These are phyloP conservation scores for Cryptotis parvus DNA, from an alignment of 2,113 vertebrate genomes.

Conservation along the genomic window DNA sequence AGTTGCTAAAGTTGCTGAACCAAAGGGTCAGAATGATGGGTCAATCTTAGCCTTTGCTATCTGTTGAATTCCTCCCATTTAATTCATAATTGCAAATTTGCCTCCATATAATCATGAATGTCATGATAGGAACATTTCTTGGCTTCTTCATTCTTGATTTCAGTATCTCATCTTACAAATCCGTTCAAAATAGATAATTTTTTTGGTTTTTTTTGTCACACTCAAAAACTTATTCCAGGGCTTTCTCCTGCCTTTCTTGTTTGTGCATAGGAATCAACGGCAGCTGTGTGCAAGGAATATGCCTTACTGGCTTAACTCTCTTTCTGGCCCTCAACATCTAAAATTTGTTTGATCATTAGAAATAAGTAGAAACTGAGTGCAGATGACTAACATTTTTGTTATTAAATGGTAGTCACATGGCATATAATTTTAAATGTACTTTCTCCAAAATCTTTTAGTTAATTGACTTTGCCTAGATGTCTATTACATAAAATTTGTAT, in stretches of 20 bases:
- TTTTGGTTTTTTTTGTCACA: background rate
- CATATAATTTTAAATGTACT: conserved; percentile 24
- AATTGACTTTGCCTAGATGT: conserved; percentile 15
- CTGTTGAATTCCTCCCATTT: conserved; percentile 3
- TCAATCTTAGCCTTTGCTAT: background rate
- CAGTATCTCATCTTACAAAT: conserved; percentile 10
- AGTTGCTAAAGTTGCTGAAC: background rate
- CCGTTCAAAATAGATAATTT: background rate
- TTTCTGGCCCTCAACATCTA: background rate
- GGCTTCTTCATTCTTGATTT: background rate
- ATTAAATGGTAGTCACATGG: background rate
- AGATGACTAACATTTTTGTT: background rate
- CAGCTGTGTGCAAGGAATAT: background rate
- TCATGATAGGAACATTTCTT: background rate
- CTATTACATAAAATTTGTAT: conserved; percentile 33
- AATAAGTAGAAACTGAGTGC: background rate
- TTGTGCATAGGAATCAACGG: too few species aligned
- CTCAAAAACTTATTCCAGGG: too few species aligned
- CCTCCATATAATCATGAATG: background rate
- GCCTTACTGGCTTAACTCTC: background rate
- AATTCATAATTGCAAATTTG: conserved; percentile 7
- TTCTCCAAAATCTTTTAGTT: conserved; percentile 37
- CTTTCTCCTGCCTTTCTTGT: too few species aligned
- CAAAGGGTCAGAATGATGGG: background rate
- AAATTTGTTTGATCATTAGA: conserved; percentile 1